Evolutionary conservation across 2,113 vertebrate species (phyloP).

Genomic region (Zosterops japonicus): DNA sequence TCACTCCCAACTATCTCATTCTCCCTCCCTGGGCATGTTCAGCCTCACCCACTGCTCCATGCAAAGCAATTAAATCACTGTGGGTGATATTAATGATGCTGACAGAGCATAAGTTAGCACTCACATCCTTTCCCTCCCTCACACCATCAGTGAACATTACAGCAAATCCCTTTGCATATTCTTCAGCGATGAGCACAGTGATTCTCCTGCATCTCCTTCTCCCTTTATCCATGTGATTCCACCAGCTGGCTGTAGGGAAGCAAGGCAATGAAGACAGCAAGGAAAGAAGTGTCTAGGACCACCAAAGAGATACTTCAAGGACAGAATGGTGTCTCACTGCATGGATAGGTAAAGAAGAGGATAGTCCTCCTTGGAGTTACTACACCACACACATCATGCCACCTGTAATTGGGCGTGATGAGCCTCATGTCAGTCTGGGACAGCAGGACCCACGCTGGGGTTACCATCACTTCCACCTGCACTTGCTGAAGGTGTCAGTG

Average conservation of each 20-base stretch:
- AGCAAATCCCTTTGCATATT: not conserved
- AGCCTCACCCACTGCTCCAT: not conserved
- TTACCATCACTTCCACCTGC: not conserved
- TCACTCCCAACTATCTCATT: conserved; percentile 21
- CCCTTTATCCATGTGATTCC: not conserved
- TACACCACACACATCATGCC: accelerated
- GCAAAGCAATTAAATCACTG: not conserved
- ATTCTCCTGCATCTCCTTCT: not conserved
- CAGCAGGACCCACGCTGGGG: not conserved
- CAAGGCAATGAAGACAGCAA: not conserved
- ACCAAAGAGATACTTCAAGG: not conserved
- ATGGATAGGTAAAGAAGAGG: not conserved
- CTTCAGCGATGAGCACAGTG: not conserved
- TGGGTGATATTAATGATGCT: not conserved
- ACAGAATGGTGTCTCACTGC: not conserved
- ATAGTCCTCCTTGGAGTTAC: not conserved
- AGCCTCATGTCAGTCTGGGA: not conserved
- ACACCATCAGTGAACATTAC: accelerated
- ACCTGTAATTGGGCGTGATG: not conserved
- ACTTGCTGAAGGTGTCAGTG: not conserved
- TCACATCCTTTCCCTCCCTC: not conserved
- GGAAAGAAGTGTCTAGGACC: not conserved
- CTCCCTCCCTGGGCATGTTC: not conserved
- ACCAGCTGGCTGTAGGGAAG: not conserved
- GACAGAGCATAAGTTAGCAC: not conserved